Evolutionary conservation across 2,888 invertebrate genomes (phyloP).

Genomic region (Aplocera efformata): DNA sequence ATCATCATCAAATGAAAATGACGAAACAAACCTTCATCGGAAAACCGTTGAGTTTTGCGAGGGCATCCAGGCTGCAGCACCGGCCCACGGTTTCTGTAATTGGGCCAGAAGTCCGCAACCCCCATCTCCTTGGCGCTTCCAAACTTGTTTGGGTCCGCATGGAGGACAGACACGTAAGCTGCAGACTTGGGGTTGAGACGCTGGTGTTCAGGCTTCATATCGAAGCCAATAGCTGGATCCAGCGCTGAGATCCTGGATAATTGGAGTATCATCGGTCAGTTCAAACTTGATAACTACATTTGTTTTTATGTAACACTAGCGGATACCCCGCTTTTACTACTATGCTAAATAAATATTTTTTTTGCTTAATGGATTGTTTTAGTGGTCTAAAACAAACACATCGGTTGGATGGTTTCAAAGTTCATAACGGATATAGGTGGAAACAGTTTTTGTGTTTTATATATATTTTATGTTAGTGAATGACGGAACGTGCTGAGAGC

Average conservation of each 20-base stretch:
- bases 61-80: conserved; percentile 62
- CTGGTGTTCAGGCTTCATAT: conserved; percentile 37
- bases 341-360: no score
- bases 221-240: conserved; percentile 62
- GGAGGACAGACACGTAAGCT: conserved; percentile 50
- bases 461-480: no score
- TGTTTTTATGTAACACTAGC: no score
- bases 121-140: conserved; percentile 49
- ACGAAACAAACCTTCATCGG: conserved; percentile 49
- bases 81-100: conserved; percentile 44
- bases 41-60: conserved; percentile 39
- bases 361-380: no score
- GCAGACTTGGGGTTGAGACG: conserved; percentile 54
- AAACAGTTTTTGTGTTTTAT: no score
- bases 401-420: no score
- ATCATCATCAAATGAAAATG: no score
- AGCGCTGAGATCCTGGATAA: conserved; percentile 60
- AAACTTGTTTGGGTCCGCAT: conserved; percentile 62
- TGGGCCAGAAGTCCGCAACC: conserved; percentile 69
- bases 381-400: no score
- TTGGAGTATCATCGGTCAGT: no score
- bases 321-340: no score
- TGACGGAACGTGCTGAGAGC: no score
- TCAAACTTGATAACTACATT: not conserved
- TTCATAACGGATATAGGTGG: no score